These are phyloP conservation scores for Aurelia coerulea DNA, from an alignment of 30 jellyfish, hydroid and myxozoan species.

Conservation along the genomic window DNA sequence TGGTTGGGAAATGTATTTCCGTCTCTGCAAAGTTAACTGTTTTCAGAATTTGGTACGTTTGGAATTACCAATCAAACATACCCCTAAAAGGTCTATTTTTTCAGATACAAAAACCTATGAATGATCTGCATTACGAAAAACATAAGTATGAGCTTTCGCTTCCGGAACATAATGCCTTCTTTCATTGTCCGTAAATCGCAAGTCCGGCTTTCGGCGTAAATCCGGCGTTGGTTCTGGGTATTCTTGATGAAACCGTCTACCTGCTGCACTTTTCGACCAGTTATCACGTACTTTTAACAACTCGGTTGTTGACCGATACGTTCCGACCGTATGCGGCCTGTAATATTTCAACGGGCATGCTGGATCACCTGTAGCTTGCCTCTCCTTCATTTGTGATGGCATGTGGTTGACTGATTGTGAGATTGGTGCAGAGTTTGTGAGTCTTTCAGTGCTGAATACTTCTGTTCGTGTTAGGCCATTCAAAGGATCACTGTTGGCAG, in stretches of 20 bases:
- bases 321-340: constrained; percentile 65
- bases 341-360: constrained; percentile 50
- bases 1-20: too few relatives aligned
- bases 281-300: constrained; percentile 44
- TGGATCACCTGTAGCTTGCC: constrained; percentile 39
- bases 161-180: constrained; percentile 72
- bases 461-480: not conserved
- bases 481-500: constrained; percentile 12
- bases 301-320: constrained; percentile 59
- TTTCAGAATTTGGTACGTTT: too few relatives aligned
- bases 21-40: too few relatives aligned
- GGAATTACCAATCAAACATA: too few relatives aligned
- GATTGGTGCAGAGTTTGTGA: constrained; percentile 9
- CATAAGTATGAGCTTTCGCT: constrained; percentile 69
- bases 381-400: constrained; percentile 57
- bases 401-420: constrained; percentile 44
- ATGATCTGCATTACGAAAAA: constrained; percentile 70
- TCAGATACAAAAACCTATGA: constrained; percentile 6
- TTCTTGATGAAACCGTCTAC: constrained; percentile 51
- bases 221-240: constrained; percentile 84
- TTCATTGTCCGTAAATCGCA: constrained; percentile 71
- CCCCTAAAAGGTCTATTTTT: too few relatives aligned
- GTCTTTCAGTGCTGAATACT: not conserved
- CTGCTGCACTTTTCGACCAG: constrained; percentile 77
- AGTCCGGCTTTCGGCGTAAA: constrained; percentile 76